These are phyloP conservation scores for Neotoma lepida DNA, from an alignment of 2,113 vertebrate species.

Conservation along the genomic window DNA sequence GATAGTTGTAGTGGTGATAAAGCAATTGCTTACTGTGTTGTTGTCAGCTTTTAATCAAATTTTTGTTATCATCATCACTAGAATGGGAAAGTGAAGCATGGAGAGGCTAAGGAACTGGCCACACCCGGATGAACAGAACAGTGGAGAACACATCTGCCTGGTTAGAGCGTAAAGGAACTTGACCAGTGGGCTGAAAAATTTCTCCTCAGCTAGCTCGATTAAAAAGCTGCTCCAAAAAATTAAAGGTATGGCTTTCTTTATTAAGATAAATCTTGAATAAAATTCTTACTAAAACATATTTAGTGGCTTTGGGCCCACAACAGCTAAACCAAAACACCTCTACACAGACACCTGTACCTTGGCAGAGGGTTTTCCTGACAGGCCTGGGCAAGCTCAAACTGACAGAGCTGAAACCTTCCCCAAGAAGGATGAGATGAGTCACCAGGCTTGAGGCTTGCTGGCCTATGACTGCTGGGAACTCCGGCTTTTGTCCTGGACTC, in stretches of 20 bases:
- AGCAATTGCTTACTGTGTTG: background rate
- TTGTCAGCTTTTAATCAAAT: background rate
- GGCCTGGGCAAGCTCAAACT: constrained; percentile 57
- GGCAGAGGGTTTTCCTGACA: constrained; percentile 53
- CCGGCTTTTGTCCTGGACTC: constrained; percentile 55
- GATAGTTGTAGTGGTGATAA: background rate
- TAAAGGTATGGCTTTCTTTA: constrained; percentile 1
- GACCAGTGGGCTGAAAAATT: background rate
- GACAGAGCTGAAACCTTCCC: constrained; percentile 51
- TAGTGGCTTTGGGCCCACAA: background rate
- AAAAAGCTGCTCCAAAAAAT: constrained; percentile 2
- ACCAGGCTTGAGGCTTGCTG: constrained; percentile 38
- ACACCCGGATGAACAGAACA: background rate
- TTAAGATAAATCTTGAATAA: constrained; percentile 37
- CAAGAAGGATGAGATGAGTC: constrained; percentile 59
- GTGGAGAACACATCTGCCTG: background rate
- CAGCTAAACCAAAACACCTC: constrained; percentile 39
- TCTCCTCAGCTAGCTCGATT: background rate
- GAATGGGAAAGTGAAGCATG: background rate
- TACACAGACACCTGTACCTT: constrained; percentile 61
- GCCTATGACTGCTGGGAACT: constrained; percentile 52
- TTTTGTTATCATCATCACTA: background rate
- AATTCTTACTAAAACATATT: constrained; percentile 61
- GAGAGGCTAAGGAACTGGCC: background rate
- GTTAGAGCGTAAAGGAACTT: background rate